A percentile compares a stretch with the other conserved stretches of the same genome.
phyloP scores from a whole-genome alignment of 2,113 vertebrate species.

The human region DNA sequence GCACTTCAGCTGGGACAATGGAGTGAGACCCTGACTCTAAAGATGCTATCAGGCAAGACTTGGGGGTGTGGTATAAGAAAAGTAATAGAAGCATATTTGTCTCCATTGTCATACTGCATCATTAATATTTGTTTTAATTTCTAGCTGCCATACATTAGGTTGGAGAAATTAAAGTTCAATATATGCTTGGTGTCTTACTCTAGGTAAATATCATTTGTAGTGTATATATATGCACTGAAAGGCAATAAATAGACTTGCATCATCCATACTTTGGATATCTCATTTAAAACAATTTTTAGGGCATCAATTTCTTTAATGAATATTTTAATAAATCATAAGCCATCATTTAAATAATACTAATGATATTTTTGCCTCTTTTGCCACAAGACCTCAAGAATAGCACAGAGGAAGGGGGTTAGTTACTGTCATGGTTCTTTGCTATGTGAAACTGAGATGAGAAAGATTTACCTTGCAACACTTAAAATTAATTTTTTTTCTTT shows the following conservation, averaged over 20 bases:
- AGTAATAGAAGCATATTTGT: not conserved
- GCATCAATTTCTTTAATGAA: conserved; percentile 42
- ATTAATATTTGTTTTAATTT: not conserved
- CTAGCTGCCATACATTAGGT: not conserved
- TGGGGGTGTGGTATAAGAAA: not conserved
- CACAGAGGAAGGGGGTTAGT: not conserved
- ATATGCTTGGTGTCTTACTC: not conserved
- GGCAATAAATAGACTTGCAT: not conserved
- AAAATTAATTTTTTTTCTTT: not conserved
- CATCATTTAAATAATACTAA: conserved; percentile 42
- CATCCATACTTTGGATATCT: not conserved
- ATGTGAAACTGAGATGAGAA: conserved; percentile 34
- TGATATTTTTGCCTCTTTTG: conserved; percentile 1
- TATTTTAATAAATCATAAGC: conserved; percentile 59
- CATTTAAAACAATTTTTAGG: conserved; percentile 35
- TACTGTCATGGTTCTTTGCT: conserved; percentile 1
- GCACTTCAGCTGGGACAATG: no score
- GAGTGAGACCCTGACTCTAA: not conserved
- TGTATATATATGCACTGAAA: not conserved
- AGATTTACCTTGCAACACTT: not conserved
- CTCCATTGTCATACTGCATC: not conserved
- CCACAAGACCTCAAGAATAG: not conserved
- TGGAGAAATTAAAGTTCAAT: not conserved
- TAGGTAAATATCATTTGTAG: not conserved
- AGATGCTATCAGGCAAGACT: not conserved